Evolutionary conservation across 1,140 invertebrate species (phyloP).

Genomic region (Pachyrhynchus sulphureomaculatus): DNA sequence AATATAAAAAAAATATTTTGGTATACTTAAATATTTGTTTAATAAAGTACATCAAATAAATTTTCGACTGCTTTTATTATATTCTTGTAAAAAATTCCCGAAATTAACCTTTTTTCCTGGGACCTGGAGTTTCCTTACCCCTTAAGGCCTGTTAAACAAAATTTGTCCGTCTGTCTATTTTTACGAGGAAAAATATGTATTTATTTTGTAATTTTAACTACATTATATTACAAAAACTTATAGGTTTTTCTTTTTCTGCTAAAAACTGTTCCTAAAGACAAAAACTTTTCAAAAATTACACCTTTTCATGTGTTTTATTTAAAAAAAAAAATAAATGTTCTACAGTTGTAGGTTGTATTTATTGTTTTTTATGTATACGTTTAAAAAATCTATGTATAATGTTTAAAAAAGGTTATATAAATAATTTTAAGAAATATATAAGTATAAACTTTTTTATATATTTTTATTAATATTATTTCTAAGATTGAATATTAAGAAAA

Average conservation of each 20-base stretch:
- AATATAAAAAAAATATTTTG: too few species aligned
- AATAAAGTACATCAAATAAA: too few species aligned
- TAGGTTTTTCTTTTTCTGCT: background rate
- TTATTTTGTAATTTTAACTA: too few species aligned
- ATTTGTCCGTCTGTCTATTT: too few species aligned
- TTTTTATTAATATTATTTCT: slow-evolving; percentile 36
- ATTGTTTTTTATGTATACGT: slow-evolving; percentile 37
- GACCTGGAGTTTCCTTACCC: too few species aligned
- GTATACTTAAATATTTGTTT: too few species aligned
- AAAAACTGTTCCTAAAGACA: background rate
- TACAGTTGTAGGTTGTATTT: slow-evolving; percentile 33
- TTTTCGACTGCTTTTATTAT: too few species aligned
- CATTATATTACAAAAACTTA: too few species aligned
- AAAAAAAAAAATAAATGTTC: slow-evolving; percentile 22
- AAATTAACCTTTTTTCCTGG: too few species aligned
- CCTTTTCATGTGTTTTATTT: slow-evolving; percentile 11
- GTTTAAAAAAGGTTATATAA: slow-evolving; percentile 29
- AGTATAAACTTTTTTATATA: slow-evolving; percentile 37
- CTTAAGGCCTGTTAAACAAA: too few species aligned
- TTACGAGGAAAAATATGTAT: too few species aligned
- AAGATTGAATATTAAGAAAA: slow-evolving; percentile 10
- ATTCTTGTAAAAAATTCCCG: too few species aligned
- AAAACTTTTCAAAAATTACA: background rate
- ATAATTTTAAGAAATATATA: slow-evolving; percentile 35
- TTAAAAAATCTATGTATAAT: slow-evolving; percentile 34